Evolutionary conservation across 2,888 invertebrate genomes (phyloP).

Genomic region (Bugulina stolonifera): DNA sequence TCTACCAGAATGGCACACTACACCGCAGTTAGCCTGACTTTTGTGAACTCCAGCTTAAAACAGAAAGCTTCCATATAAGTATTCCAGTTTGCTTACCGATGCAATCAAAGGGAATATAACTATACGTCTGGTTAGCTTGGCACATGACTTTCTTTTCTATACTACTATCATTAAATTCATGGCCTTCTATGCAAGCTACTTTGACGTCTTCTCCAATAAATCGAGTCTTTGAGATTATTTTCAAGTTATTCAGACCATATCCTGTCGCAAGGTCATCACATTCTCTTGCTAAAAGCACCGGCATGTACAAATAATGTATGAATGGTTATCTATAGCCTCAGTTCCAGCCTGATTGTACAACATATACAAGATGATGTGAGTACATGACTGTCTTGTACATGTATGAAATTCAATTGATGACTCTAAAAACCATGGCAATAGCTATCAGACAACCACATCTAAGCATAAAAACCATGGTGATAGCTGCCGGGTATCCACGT

Average conservation of each 20-base stretch:
- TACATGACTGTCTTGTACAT: too few species aligned
- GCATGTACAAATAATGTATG: neutral
- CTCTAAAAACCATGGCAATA: too few species aligned
- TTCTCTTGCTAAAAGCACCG: constrained; percentile 7
- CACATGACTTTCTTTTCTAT: neutral
- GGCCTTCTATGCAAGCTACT: constrained; percentile 5
- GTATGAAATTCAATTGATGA: too few species aligned
- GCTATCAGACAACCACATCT: too few species aligned
- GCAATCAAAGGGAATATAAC: constrained; percentile 18
- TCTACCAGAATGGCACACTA: too few species aligned
- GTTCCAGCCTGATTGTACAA: neutral
- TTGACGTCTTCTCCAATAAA: neutral
- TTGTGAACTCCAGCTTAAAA: too few species aligned
- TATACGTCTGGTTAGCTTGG: neutral
- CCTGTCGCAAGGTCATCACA: neutral
- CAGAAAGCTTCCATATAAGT: too few species aligned
- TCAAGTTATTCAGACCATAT: neutral
- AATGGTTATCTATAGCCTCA: neutral
- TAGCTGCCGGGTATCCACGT: too few species aligned
- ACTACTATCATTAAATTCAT: constrained; percentile 22
- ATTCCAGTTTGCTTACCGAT: neutral
- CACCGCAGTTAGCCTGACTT: too few species aligned
- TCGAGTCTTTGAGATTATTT: neutral
- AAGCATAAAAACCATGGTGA: too few species aligned
- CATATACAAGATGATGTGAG: too few species aligned